These are phyloP conservation scores for Sebastes cheni DNA, from an alignment of 2,797 vertebrate genomes.

Conservation along the genomic window DNA sequence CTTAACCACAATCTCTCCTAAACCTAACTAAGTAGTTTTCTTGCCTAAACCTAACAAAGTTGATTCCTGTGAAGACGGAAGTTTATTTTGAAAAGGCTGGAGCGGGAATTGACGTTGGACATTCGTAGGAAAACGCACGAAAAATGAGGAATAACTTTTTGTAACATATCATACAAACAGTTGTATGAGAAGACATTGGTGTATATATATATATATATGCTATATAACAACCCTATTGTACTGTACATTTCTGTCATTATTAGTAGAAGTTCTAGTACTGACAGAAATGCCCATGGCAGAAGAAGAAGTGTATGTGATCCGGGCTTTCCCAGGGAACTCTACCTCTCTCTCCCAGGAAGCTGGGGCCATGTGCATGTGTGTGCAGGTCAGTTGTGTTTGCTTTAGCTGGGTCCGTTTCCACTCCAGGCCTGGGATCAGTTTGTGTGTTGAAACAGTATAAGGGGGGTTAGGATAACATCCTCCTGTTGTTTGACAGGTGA, in stretches of 20 bases:
- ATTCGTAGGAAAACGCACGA: too few relatives aligned
- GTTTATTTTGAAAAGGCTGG: too few relatives aligned
- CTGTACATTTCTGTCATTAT: neutral
- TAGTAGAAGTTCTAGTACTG: neutral
- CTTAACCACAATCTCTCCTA: too few relatives aligned
- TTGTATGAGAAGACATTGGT: too few relatives aligned
- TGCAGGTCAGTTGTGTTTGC: conserved; percentile 29
- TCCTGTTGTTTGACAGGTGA: conserved; percentile 16
- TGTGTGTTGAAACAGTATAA: conserved; percentile 33
- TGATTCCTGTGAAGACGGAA: too few relatives aligned
- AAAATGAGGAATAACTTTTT: too few relatives aligned
- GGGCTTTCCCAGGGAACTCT: conserved; percentile 1
- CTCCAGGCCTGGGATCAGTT: neutral
- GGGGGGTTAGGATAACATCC: conserved; percentile 11
- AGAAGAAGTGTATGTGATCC: neutral
- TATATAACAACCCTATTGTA: neutral
- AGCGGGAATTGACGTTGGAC: too few relatives aligned
- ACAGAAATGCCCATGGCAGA: neutral
- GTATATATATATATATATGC: neutral
- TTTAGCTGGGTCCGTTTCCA: neutral
- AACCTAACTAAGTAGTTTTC: too few relatives aligned
- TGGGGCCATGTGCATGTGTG: conserved; percentile 4
- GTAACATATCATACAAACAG: too few relatives aligned
- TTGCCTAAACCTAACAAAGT: too few relatives aligned
- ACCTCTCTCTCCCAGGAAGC: neutral